Base-by-base conservation (phyloP, 2,113 vertebrate species). In the Heterotilapia buettikoferi region DNA sequence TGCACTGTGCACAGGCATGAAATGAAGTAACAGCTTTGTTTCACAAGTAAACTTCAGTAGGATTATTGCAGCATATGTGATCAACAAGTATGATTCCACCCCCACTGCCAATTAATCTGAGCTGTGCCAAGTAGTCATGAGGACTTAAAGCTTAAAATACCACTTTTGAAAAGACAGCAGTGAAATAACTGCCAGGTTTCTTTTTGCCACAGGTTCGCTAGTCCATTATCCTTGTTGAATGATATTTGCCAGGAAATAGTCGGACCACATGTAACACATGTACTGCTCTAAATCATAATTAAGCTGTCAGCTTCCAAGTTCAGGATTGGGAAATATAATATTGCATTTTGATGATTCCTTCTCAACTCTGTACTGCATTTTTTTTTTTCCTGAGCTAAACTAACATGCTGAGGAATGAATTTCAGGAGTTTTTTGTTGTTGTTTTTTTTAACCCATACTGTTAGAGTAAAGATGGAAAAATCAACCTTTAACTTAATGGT, bases 21-120 rank as follows among this genome's bases (percentile, higher is more conserved):
- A 86, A 61, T 84, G 57, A 85, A 88, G 38, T 66, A 61, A 88
- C 31, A 4, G 31, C 61, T 89, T 87, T 89, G 87, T 88, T 92
- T 84, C 82, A 40, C 24, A 29, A 26, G 84, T 56, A 85, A 71
- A 88, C 50, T 86, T 82, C 57, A 11, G 7, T 50, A 73, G 54
- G 26, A 45, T 31, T 82, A 50, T 84, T 52, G 16, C 40, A 18
- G 31, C 54, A 56, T 33, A 16, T 26, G 21, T 36, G 47, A 19
- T 76, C 56, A 81, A 50, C 16, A 26, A 26, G 47, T 88, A 66
- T 66, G 61, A 66, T 29, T 31, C 57, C 57, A 61, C 29, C 57
- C 26, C 14, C 29, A 61, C 61, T n/a, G 33, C 33, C 33, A 66
- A 38, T 66, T 76, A 76, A 47, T 76, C 14, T 29, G 40, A 76